Evolutionary conservation across 2,888 invertebrate species (phyloP).

Genomic region (Melangyna quadrimaculata): DNA sequence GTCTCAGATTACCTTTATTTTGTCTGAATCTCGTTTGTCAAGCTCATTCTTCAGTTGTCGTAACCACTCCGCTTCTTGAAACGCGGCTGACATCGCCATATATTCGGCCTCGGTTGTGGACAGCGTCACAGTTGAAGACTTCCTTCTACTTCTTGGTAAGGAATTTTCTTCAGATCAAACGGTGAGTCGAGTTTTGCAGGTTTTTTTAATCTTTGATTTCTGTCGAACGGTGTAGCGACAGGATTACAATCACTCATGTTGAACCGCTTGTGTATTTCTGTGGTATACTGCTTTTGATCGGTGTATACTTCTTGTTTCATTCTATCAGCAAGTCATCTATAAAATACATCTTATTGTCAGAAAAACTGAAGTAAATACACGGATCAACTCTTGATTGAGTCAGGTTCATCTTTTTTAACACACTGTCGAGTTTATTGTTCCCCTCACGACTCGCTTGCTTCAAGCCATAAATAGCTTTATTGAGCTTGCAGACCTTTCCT

Average conservation of each 20-base stretch:
- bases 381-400: neutral
- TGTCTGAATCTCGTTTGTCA: no score
- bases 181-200: neutral
- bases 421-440: neutral
- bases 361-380: neutral
- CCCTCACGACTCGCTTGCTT: neutral
- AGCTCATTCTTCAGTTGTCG: neutral
- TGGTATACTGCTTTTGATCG: no score
- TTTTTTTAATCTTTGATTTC: neutral
- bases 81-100: neutral
- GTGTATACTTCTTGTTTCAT: neutral
- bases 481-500: neutral
- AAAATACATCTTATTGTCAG: neutral
- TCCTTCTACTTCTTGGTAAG: slow-evolving; percentile 71
- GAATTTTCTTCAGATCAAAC: slow-evolving; percentile 22
- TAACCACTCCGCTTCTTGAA: neutral
- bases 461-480: neutral
- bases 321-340: neutral
- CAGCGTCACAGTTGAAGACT: slow-evolving; percentile 32
- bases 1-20: neutral
- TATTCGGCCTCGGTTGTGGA: no score
- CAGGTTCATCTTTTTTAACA: neutral
- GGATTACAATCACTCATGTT: no score
- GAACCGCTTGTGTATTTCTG: no score
- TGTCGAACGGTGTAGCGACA: neutral